These are phyloP conservation scores for Zygothrica quintamaculata DNA, from an alignment of 2,888 invertebrate species.

Conservation along the genomic window DNA sequence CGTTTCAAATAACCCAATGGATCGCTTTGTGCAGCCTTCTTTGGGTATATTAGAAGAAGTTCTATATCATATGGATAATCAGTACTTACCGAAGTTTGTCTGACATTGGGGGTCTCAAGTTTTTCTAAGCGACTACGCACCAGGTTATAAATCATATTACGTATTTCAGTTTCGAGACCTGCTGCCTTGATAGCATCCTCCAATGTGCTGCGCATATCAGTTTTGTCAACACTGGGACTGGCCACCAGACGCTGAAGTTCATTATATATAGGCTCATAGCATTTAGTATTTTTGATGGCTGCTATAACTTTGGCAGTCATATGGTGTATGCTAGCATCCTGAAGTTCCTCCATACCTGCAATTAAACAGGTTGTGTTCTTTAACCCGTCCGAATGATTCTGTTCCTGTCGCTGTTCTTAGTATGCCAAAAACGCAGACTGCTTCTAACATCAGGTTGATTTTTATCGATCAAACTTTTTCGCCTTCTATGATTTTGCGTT, in stretches of 20 bases:
- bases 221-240: conserved; percentile 90
- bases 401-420: conserved; percentile 21
- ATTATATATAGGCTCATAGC: conserved; percentile 91
- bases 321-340: conserved; percentile 87
- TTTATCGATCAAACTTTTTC: conserved; percentile 68
- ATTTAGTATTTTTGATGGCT: conserved; percentile 90
- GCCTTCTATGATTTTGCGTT: conserved; percentile 58
- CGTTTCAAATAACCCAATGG: conserved; percentile 91
- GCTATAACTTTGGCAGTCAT: conserved; percentile 92
- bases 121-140: conserved; percentile 85
- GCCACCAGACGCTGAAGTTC: conserved; percentile 92
- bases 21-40: conserved; percentile 85
- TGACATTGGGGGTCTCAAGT: conserved; percentile 36
- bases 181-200: conserved; percentile 90
- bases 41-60: too few species aligned
- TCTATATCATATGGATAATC: not conserved
- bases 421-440: conserved; percentile 35
- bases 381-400: conserved; percentile 19
- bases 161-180: conserved; percentile 92
- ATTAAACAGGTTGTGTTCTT: conserved; percentile 2
- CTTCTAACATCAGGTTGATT: conserved; percentile 48
- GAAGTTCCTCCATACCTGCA: conserved; percentile 83
- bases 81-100: conserved; percentile 45
- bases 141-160: conserved; percentile 94
- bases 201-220: conserved; percentile 91